Conservation (phyloP, 1,140 invertebrate genomes). For the Melipona quadrifasciata region DNA sequence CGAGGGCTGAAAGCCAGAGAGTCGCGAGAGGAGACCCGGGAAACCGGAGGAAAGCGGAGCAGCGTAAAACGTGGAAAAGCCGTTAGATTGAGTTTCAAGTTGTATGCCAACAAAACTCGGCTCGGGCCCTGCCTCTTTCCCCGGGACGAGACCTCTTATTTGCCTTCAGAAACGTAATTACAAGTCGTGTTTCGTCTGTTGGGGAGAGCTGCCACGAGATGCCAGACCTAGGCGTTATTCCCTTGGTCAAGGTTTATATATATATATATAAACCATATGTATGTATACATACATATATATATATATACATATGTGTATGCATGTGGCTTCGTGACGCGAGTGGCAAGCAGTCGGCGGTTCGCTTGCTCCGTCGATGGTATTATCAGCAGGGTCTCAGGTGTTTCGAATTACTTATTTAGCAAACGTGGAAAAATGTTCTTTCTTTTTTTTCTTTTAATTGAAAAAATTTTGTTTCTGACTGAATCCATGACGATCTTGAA, state of each 20-base stretch:
- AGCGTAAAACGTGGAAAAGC: conserved; percentile 46
- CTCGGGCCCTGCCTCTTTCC: conserved; percentile 5
- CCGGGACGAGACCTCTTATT: conserved; percentile 41
- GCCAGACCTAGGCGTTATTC: not conserved
- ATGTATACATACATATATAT: no score
- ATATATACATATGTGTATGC: no score
- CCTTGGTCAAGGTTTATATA: conserved; percentile 17
- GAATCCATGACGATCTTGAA: no score
- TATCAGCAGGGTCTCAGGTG: not conserved
- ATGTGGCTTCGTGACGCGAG: not conserved
- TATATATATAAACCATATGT: not conserved
- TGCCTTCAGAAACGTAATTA: conserved; percentile 53
- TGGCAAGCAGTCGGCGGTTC: not conserved
- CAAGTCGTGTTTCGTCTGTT: conserved; percentile 34
- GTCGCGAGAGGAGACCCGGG: not conserved
- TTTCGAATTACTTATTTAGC: not conserved
- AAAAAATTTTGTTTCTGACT: no score
- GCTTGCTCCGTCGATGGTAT: not conserved
- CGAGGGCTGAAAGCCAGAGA: no score
- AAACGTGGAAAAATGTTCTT: no score
- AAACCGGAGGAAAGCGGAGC: conserved; percentile 10
- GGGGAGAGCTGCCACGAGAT: not conserved
- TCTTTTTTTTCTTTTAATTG: no score
- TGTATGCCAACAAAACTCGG: conserved; percentile 71
- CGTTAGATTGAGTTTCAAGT: conserved; percentile 76